Conservation (phyloP, 1,140 invertebrate genomes). For the Tachypleus tridentatus region DNA sequence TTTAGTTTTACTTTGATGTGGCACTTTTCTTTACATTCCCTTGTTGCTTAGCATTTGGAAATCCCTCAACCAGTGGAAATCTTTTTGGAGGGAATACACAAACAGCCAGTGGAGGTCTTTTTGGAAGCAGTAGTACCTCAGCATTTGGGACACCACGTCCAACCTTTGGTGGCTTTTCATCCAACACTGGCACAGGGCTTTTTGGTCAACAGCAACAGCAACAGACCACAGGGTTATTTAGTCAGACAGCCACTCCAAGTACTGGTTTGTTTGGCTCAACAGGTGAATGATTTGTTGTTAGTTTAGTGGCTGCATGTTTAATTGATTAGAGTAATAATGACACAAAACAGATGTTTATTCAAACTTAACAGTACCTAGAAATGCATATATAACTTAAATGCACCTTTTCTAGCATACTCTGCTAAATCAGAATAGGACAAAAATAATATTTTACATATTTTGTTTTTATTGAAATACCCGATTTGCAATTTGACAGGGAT, state of each 20-base stretch:
- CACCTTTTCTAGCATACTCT: too few relatives aligned
- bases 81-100: conserved; percentile 25
- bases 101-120: conserved; percentile 19
- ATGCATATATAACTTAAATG: background rate
- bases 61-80: conserved; percentile 18
- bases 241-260: conserved; percentile 17
- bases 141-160: conserved; percentile 23
- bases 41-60: conserved; percentile 16
- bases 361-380: conserved; percentile 3
- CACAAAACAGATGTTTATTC: background rate
- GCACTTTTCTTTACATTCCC: background rate
- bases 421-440: background rate
- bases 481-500: too few relatives aligned
- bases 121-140: conserved; percentile 18
- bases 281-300: conserved; percentile 2
- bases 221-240: conserved; percentile 18
- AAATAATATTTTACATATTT: too few relatives aligned
- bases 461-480: too few relatives aligned
- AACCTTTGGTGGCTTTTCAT: conserved; percentile 19
- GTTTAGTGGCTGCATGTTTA: background rate
- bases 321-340: background rate
- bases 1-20: background rate
- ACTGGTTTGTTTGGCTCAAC: conserved; percentile 16
- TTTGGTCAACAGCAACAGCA: conserved; percentile 44
- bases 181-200: conserved; percentile 3